Evolutionary conservation across 2,888 invertebrate species (phyloP).

Genomic region (Didymodactylos carnosus): DNA sequence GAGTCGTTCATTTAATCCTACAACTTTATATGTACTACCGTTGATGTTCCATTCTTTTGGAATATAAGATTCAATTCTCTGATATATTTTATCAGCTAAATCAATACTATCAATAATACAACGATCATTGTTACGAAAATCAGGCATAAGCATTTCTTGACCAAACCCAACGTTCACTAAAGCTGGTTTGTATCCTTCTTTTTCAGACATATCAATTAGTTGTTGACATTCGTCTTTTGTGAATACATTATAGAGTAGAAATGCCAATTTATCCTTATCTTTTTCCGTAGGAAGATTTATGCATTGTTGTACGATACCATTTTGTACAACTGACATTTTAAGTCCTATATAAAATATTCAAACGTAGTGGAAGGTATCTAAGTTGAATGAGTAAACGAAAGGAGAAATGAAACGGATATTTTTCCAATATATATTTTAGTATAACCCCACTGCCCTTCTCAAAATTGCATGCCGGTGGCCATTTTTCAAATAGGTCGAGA

Average conservation of each 20-base stretch:
- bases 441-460: too few species aligned
- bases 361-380: too few species aligned
- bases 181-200: slow-evolving; percentile 21
- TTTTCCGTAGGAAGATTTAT: neutral
- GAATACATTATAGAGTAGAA: neutral
- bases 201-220: slow-evolving; percentile 20
- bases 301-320: neutral
- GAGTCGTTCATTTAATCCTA: slow-evolving; percentile 23
- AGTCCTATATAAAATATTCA: too few species aligned
- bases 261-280: neutral
- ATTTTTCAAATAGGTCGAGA: too few species aligned
- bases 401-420: too few species aligned
- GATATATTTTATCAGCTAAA: slow-evolving; percentile 19
- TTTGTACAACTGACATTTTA: too few species aligned
- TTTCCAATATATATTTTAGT: too few species aligned
- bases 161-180: slow-evolving; percentile 21
- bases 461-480: too few species aligned
- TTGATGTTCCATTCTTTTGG: slow-evolving; percentile 19
- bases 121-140: slow-evolving; percentile 21
- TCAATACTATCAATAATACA: slow-evolving; percentile 22
- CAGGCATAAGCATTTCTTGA: slow-evolving; percentile 17
- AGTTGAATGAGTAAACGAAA: too few species aligned
- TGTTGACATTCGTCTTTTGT: slow-evolving; percentile 19
- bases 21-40: slow-evolving; percentile 15
- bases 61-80: slow-evolving; percentile 20